Conservation (phyloP, 2,113 vertebrate species). For the Gnathonemus longibarbis region DNA sequence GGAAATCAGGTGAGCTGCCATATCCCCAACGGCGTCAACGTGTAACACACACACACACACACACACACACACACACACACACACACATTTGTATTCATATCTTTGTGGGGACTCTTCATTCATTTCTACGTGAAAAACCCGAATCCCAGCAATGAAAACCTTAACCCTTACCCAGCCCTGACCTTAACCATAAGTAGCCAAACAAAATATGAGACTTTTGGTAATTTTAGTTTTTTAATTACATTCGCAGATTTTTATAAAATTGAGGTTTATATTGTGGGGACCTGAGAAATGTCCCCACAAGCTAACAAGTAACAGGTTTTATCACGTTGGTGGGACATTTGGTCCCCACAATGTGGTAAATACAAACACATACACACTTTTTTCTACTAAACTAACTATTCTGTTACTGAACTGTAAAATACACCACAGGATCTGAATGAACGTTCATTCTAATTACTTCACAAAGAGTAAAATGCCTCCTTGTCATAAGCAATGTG, state of each 20-base stretch:
- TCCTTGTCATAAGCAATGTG: constrained; percentile 30
- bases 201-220: background rate
- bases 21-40: background rate
- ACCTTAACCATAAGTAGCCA: background rate
- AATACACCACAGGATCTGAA: background rate
- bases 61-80: background rate
- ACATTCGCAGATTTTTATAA: background rate
- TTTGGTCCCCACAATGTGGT: background rate
- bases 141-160: too few species aligned
- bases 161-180: too few species aligned
- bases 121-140: too few species aligned
- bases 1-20: background rate
- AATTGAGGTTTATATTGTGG: background rate
- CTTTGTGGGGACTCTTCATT: too few species aligned
- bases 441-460: constrained; percentile 23
- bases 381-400: background rate
- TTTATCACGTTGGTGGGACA: background rate
- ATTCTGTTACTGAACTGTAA: background rate
- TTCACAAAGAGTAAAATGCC: background rate
- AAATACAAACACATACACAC: background rate
- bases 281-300: background rate
- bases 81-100: background rate
- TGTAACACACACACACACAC: background rate
- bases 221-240: background rate
- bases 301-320: background rate